phyloP scores from a whole-genome alignment of 2,113 vertebrate genomes.

The Ammodytes dubius region DNA sequence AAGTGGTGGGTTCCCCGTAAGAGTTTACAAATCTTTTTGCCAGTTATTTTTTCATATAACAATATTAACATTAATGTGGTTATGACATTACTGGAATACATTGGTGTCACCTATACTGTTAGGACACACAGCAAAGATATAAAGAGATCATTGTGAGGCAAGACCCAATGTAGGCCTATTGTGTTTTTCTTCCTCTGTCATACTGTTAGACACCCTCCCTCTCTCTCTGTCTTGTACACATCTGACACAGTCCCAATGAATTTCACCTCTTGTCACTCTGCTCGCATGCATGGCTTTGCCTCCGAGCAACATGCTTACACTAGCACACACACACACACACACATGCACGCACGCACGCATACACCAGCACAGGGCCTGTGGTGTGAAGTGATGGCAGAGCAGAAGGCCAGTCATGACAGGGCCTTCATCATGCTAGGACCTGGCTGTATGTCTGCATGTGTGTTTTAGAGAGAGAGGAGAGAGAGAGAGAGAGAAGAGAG shows the following conservation, averaged over 20 bases:
- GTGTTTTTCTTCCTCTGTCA: slow-evolving; percentile 12
- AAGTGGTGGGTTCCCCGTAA: slow-evolving; percentile 11
- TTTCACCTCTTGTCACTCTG: slow-evolving; percentile 68
- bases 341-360: slow-evolving; percentile 19
- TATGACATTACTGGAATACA: background rate
- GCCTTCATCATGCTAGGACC: slow-evolving; percentile 58
- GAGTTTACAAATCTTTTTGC: background rate
- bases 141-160: background rate
- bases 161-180: background rate
- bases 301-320: slow-evolving; percentile 41
- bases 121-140: background rate
- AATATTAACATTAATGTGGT: background rate
- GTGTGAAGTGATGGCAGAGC: slow-evolving; percentile 54
- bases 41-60: background rate
- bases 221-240: slow-evolving; percentile 41
- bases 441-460: no score
- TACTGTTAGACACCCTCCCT: slow-evolving; percentile 36
- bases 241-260: slow-evolving; percentile 71
- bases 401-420: slow-evolving; percentile 64
- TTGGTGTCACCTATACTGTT: background rate
- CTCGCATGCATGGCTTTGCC: slow-evolving; percentile 45
- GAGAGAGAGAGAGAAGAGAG: no score
- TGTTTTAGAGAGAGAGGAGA: no score
- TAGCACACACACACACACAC: slow-evolving; percentile 21
- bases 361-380: background rate